Base-by-base conservation (phyloP, 2,113 vertebrate species). In the Mus musculus region DNA sequence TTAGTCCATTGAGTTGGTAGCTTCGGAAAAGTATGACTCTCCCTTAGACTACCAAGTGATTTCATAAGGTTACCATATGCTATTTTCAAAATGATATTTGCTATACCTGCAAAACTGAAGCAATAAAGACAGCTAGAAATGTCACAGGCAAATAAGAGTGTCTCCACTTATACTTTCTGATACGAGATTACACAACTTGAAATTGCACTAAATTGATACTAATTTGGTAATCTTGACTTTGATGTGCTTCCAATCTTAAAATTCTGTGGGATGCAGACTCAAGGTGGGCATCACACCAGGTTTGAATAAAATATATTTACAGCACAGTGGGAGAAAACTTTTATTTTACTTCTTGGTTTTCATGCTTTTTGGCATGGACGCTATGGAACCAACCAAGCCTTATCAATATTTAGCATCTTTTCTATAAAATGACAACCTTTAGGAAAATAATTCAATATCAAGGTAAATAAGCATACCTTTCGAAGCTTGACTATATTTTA, bases 181-280 rank as follows among this genome's bases (percentile, higher is more conserved):
- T 84, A 95, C 8, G 95, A 97, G 92, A 97, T 97, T 91, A 84
- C 2, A 59, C 1, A 22, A 96, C 85, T 91, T 85, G 72, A 96
- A 97, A 97, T 95, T 98, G 65, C 81, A 95, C 67, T 96, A 97
- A 98, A 97, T 96, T 98, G 82, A 8, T 33, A 94, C 89, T 97
- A 96, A 98, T 98, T 98, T 98, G 81, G 20, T 93, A 95, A 46
- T 96, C 80, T 97, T 92, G 96, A 56, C n/a, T 98, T 96, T 97
- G 73, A 95, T 97, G 89, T 91, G n/a, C 54, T 97, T 46, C 69
- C 63, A 52, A 39, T 94, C 84, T 89, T 94, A 93, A 97, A 73
- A 94, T 95, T 93, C 26, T 89, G 24, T n/a, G 65, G 17, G 88
- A 91, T 61, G 28, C 82, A 89, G 91, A 65, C 73, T 93, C 16